These are phyloP conservation scores for Gephyroberyx darwinii DNA, from an alignment of 2,797 vertebrate species.

Conservation along the genomic window DNA sequence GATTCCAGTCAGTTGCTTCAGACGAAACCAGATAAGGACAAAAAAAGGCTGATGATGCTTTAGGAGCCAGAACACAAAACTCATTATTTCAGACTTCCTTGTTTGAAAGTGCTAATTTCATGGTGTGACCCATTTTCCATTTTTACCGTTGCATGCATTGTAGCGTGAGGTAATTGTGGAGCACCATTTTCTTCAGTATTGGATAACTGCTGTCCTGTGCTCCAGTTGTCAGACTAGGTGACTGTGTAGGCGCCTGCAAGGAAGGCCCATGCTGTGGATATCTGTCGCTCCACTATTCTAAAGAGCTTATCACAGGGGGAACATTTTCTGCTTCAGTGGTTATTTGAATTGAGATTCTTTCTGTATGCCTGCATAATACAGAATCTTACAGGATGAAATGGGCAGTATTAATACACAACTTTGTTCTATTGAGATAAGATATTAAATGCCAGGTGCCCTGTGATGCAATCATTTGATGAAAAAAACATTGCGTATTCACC, in stretches of 20 bases:
- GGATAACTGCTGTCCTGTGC: constrained; percentile 62
- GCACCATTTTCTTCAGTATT: constrained; percentile 47
- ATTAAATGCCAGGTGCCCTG: constrained; percentile 50
- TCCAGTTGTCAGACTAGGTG: constrained; percentile 57
- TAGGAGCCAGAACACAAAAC: constrained; percentile 26
- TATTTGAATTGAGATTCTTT: constrained; percentile 69
- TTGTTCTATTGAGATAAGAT: constrained; percentile 30
- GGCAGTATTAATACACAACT: constrained; percentile 53
- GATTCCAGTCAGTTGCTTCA: constrained; percentile 6
- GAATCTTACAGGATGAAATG: constrained; percentile 56
- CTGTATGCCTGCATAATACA: constrained; percentile 51
- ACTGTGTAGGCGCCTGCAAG: constrained; percentile 54
- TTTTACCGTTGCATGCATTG: constrained; percentile 47
- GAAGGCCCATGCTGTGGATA: constrained; percentile 69
- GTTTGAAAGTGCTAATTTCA: constrained; percentile 57
- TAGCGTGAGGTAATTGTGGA: constrained; percentile 46
- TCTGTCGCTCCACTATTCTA: constrained; percentile 71
- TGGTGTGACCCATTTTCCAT: constrained; percentile 57
- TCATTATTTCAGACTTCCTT: constrained; percentile 39
- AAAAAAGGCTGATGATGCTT: constrained; percentile 12
- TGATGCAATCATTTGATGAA: constrained; percentile 21
- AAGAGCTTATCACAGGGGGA: constrained; percentile 76
- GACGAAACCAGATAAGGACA: constrained; percentile 20
- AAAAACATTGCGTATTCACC: constrained; percentile 35
- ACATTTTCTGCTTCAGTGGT: constrained; percentile 71